Base-by-base conservation (phyloP, 2,113 vertebrate species). In the Cariama cristata region DNA sequence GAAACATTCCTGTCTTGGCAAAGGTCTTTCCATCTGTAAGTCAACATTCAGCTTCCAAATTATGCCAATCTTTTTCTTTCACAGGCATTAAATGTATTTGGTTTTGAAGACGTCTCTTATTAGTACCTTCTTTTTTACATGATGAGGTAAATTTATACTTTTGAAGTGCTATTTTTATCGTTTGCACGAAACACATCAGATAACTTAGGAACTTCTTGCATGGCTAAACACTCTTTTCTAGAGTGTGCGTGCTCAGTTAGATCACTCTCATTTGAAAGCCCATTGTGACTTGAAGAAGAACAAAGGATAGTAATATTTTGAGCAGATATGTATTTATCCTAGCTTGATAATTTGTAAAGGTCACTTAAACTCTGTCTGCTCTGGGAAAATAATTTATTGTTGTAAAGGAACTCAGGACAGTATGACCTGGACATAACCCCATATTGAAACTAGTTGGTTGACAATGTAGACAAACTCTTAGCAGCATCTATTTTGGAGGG, bases 1-100 rank as follows among this genome's bases (percentile, higher is more conserved):
- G 76, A 80, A 94, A 60, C 52, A 81, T 71, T 93, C 88, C 60
- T 95, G 30, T 75, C 92, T 92, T 96, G 95, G 97, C 91, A 95
- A 86, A 75, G 93, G 62, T 95, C 90, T 93, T 95, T 92, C 88
- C 90, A 91, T 97, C 68, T 96, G 44, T 68, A 95, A 97, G 76
- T 85, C 92, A 95, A 90, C 52, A 84, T 89, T 96, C 64, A 81
- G 44, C 56, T 79, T 92, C 52, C 44, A 96, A 95, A 79, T 81
- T 52, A 58, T 71, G 35, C 82, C 33, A 56, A 35, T 50, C 44
- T 79, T 67, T 84, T 84, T 63, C 76, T 74, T 95, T 84, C 52
- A 15, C 11, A 72, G 35, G 21, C 32, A 90, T 71, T 83, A 74
- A 66, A 88, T 33, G 4, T 42, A 38, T 91, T 86, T 93, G 32